phyloP scores from a whole-genome alignment of 1,140 invertebrate species.

The Drosophila kohkoa region DNA sequence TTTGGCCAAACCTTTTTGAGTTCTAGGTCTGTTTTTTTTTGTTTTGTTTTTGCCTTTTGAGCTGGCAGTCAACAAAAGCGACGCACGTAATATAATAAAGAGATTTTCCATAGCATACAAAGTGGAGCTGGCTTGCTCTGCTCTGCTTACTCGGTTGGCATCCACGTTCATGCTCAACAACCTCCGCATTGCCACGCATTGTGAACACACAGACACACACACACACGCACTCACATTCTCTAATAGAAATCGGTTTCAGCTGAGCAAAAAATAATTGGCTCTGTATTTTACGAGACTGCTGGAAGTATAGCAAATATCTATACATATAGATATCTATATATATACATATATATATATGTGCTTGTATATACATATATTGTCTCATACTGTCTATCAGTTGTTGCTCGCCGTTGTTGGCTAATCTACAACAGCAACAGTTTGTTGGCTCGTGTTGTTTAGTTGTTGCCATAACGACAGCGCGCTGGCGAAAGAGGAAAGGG shows the following conservation, averaged over 20 bases:
- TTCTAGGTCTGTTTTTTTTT: slow-evolving; percentile 29
- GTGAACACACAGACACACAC: slow-evolving; percentile 7
- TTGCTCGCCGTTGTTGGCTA: slow-evolving; percentile 43
- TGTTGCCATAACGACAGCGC: slow-evolving; percentile 3
- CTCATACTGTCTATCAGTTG: slow-evolving; percentile 22
- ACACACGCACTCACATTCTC: slow-evolving; percentile 35
- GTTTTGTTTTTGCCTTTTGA: too few relatives aligned
- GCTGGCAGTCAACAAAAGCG: slow-evolving; percentile 73
- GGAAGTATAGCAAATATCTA: slow-evolving; percentile 2
- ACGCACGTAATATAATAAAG: slow-evolving; percentile 80
- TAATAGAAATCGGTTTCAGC: slow-evolving; percentile 71
- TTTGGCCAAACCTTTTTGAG: slow-evolving; percentile 41
- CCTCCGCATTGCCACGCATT: slow-evolving; percentile 44
- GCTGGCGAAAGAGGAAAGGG: slow-evolving; percentile 3
- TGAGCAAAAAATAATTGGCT: slow-evolving; percentile 71
- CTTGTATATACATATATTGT: neutral
- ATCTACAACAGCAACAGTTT: slow-evolving; percentile 71
- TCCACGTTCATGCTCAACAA: slow-evolving; percentile 15
- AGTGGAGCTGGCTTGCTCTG: slow-evolving; percentile 35
- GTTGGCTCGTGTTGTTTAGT: slow-evolving; percentile 58
- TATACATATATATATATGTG: neutral
- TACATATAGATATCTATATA: slow-evolving; percentile 17
- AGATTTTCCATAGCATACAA: slow-evolving; percentile 81
- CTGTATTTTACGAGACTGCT: slow-evolving; percentile 50
- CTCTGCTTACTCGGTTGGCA: neutral